Conservation (phyloP, 2,888 invertebrate species). For the Neoscelio sp. region DNA sequence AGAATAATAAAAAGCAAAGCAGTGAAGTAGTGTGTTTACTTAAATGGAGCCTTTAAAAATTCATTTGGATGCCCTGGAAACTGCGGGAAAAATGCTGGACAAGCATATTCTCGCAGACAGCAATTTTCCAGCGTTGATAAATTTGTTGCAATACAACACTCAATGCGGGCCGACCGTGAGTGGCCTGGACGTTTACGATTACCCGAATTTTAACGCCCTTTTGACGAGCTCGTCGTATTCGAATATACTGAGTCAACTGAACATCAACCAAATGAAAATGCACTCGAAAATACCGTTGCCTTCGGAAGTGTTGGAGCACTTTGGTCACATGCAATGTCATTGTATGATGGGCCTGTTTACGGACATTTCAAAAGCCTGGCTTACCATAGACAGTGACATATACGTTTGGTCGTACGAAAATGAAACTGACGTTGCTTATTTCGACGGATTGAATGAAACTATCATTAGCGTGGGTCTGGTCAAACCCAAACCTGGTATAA, state of each 20-base stretch:
- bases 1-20: too few relatives aligned
- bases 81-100: constrained; percentile 92
- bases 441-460: constrained; percentile 97
- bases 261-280: constrained; percentile 91
- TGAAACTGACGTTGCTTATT: constrained; percentile 97
- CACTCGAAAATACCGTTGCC: constrained; percentile 95
- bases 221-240: constrained; percentile 84
- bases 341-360: constrained; percentile 99
- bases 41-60: constrained; percentile 82
- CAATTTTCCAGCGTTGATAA: constrained; percentile 89
- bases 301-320: constrained; percentile 96
- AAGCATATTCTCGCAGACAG: constrained; percentile 88
- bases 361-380: constrained; percentile 97
- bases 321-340: constrained; percentile 97
- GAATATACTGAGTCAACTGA: constrained; percentile 73
- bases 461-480: constrained; percentile 97
- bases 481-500: constrained; percentile 93
- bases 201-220: constrained; percentile 90
- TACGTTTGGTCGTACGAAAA: constrained; percentile 99
- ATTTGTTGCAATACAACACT: constrained; percentile 84
- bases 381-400: constrained; percentile 98
- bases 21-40: too few relatives aligned
- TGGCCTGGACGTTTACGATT: constrained; percentile 95
- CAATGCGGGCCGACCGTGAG: constrained; percentile 91
- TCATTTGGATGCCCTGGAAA: constrained; percentile 87